Evolutionary conservation across 37 sponge, comb jelly and placozoan genomes (phyloP).

Genomic region (Halisarca cf. caerulea): DNA sequence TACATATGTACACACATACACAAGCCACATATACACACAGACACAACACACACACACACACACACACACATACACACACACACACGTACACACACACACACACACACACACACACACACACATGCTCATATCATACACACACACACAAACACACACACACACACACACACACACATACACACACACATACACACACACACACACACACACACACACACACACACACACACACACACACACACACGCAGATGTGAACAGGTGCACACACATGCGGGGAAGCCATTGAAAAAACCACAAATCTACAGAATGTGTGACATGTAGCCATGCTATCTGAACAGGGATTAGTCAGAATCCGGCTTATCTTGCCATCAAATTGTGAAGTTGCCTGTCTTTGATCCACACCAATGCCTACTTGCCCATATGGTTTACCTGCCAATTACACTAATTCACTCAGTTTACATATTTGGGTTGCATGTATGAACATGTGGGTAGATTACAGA

Average conservation of each 20-base stretch:
- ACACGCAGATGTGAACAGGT: neutral
- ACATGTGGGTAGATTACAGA: too few species aligned
- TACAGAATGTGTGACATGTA: too few species aligned
- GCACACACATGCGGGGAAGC: too few species aligned
- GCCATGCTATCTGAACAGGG: too few species aligned
- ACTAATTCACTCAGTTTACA: too few species aligned
- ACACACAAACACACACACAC: constrained; percentile 45
- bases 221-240: constrained; percentile 8
- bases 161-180: constrained; percentile 52
- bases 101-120: constrained; percentile 36
- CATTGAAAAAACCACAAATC: too few species aligned
- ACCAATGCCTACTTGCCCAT: too few species aligned
- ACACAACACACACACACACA: constrained; percentile 28
- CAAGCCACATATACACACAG: constrained; percentile 2
- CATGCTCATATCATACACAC: constrained; percentile 35
- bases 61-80: neutral
- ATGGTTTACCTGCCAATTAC: too few species aligned
- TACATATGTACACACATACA: constrained; percentile 10
- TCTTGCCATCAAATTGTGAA: too few species aligned
- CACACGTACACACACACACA: constrained; percentile 30
- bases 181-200: constrained; percentile 18
- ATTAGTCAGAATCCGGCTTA: too few species aligned
- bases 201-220: constrained; percentile 32
- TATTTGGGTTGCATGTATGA: too few species aligned
- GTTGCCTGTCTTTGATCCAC: too few species aligned